These are phyloP conservation scores for Gallinago media DNA, from an alignment of 2,113 vertebrate genomes.

Conservation along the genomic window DNA sequence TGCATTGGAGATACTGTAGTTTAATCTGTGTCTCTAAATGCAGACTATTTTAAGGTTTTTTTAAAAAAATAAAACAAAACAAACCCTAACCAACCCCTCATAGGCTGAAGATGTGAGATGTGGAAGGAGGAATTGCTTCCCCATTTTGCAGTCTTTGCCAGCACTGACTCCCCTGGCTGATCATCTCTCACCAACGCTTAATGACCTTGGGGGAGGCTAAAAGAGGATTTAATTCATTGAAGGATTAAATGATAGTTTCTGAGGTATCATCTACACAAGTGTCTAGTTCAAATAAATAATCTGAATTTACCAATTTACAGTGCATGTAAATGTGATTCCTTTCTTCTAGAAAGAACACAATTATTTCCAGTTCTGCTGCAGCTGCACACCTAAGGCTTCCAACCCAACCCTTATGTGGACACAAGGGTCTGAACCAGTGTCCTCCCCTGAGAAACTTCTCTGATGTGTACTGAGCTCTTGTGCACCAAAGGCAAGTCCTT, in stretches of 20 bases:
- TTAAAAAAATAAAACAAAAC: background rate
- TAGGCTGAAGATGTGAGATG: background rate
- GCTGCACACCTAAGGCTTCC: background rate
- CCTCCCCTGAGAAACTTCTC: background rate
- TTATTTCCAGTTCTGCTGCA: background rate
- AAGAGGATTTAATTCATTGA: background rate
- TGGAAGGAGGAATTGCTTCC: background rate
- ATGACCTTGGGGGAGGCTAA: background rate
- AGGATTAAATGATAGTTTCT: background rate
- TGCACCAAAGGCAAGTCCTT: background rate
- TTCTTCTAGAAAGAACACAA: background rate
- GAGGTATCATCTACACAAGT: background rate
- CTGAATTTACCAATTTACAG: background rate
- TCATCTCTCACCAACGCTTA: background rate
- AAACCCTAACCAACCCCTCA: accelerated
- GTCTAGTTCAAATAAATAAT: background rate
- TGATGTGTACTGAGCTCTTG: background rate
- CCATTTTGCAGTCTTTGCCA: background rate
- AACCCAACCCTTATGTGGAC: background rate
- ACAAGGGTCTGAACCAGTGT: background rate
- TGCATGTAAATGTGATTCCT: background rate
- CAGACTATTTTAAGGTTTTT: background rate
- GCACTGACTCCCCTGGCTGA: background rate
- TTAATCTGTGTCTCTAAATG: background rate
- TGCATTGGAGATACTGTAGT: background rate